phyloP scores from a whole-genome alignment of 2,797 vertebrate species.

The Varecia variegata region DNA sequence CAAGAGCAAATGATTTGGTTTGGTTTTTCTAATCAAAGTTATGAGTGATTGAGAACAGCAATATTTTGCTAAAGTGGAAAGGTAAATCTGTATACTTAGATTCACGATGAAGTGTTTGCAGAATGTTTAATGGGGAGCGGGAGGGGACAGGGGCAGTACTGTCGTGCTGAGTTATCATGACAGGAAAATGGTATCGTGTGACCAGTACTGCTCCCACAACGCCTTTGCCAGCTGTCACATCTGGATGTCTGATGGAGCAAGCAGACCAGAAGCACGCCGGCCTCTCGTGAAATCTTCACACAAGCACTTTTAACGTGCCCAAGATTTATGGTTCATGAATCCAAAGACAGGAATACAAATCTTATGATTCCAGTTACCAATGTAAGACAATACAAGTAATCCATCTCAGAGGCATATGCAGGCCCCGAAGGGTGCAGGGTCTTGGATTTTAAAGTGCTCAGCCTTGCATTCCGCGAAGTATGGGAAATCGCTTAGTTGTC shows the following conservation, averaged over 20 bases:
- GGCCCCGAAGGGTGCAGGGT: neutral
- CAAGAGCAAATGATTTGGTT: neutral
- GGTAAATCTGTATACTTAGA: neutral
- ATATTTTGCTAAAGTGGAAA: neutral
- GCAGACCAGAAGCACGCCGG: neutral
- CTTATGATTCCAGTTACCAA: neutral
- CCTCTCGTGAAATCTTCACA: neutral
- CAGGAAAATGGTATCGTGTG: neutral
- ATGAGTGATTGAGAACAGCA: neutral
- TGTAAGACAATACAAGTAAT: neutral
- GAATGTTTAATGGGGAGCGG: neutral
- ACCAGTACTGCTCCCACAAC: accelerated
- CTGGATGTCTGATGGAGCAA: neutral
- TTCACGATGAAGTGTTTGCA: accelerated
- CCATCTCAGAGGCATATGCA: neutral
- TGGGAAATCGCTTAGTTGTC: neutral
- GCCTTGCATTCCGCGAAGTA: neutral
- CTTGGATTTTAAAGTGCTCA: neutral
- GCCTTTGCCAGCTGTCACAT: neutral
- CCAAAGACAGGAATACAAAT: neutral
- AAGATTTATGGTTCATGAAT: neutral
- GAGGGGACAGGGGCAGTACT: neutral
- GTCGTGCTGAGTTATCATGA: accelerated
- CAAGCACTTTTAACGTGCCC: neutral
- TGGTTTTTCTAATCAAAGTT: neutral